Evolutionary conservation across 2,797 vertebrate species (phyloP).

Genomic region (Falco berigora): DNA sequence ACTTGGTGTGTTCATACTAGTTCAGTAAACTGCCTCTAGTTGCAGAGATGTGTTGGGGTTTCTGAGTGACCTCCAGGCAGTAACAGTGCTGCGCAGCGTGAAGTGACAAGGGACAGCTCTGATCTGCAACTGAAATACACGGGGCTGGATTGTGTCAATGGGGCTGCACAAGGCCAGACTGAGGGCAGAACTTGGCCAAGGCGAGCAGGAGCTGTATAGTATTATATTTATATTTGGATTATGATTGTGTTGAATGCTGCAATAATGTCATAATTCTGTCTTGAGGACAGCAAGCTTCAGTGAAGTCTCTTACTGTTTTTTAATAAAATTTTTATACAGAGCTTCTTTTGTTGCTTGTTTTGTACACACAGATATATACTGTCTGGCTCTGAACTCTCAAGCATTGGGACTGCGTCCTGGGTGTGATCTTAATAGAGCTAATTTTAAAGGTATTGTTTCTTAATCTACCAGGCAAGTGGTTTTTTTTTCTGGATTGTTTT

Average conservation of each 20-base stretch:
- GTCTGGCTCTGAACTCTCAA: not conserved
- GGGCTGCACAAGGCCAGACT: not conserved
- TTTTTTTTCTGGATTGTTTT: not conserved
- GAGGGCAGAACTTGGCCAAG: not conserved
- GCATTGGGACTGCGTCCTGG: not conserved
- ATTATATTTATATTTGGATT: not conserved
- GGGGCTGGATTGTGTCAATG: not conserved
- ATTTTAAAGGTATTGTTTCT: not conserved
- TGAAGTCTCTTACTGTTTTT: slow-evolving; percentile 64
- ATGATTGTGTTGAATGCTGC: slow-evolving; percentile 25
- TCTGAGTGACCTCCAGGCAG: not conserved
- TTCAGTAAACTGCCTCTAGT: not conserved
- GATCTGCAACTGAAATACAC: not conserved
- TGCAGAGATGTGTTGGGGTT: not conserved
- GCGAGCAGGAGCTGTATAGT: not conserved
- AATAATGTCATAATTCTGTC: slow-evolving; percentile 54
- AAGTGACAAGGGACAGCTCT: not conserved
- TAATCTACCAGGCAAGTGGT: not conserved
- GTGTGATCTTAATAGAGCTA: not conserved
- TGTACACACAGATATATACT: accelerated
- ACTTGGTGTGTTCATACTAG: not conserved
- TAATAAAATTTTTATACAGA: slow-evolving; percentile 79
- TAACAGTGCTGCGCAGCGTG: not conserved
- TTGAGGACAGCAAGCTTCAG: slow-evolving; percentile 67
- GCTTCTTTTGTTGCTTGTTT: not conserved